Conservation (phyloP, 2,797 vertebrate species). For the Melanogrammus aeglefinus region DNA sequence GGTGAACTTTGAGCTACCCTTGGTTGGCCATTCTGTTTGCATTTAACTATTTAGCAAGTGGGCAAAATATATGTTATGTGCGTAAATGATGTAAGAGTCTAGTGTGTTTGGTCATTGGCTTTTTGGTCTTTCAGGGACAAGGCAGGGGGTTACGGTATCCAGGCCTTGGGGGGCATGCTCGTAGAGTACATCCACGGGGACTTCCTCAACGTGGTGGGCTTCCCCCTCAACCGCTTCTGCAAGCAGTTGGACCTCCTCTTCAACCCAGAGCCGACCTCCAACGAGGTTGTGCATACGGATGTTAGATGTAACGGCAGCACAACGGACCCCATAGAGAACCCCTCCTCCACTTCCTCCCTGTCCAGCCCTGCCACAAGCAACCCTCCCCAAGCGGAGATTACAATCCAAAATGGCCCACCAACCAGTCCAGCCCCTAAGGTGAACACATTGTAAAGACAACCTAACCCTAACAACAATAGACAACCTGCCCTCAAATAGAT, state of each 20-base stretch:
- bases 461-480: too few species aligned
- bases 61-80: constrained; percentile 3
- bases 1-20: constrained; percentile 57
- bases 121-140: constrained; percentile 83
- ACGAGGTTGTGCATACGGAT: constrained; percentile 1
- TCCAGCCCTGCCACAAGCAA: constrained; percentile 20
- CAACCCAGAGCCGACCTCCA: constrained; percentile 43
- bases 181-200: constrained; percentile 89
- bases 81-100: neutral
- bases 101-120: neutral
- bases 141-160: constrained; percentile 94
- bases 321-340: constrained; percentile 12
- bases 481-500: neutral
- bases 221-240: constrained; percentile 95
- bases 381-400: constrained; percentile 26
- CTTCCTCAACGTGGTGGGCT: constrained; percentile 93
- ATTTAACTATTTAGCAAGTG: constrained; percentile 1
- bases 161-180: constrained; percentile 92
- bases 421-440: constrained; percentile 49
- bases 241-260: constrained; percentile 80
- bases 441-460: neutral
- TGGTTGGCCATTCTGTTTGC: constrained; percentile 43
- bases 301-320: constrained; percentile 2
- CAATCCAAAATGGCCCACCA: constrained; percentile 18
- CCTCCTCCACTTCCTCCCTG: constrained; percentile 16